These are phyloP conservation scores for Litoditis marina DNA, from an alignment of 2,888 invertebrate species.

Conservation along the genomic window DNA sequence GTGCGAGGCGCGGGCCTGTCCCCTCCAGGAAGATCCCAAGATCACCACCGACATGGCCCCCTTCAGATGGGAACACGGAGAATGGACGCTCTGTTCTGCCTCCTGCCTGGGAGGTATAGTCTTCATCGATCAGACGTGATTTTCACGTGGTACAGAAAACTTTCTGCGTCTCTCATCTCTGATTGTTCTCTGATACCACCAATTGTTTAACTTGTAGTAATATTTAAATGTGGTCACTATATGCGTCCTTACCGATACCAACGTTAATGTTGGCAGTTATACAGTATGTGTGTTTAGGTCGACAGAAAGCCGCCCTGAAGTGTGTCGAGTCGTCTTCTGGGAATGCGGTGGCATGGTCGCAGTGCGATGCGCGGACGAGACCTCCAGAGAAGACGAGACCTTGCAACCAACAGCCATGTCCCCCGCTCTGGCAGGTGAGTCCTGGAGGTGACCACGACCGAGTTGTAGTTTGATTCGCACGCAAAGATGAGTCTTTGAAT, in stretches of 20 bases:
- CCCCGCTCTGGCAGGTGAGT: constrained; percentile 71
- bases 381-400: constrained; percentile 80
- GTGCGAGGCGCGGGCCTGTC: constrained; percentile 53
- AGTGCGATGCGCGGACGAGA: constrained; percentile 80
- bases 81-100: constrained; percentile 78
- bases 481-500: too few species aligned
- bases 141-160: too few species aligned
- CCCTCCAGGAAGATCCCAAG: constrained; percentile 43
- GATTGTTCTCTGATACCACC: too few species aligned
- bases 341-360: constrained; percentile 80
- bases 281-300: constrained; percentile 30
- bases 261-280: not conserved
- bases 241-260: not conserved
- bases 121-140: not conserved
- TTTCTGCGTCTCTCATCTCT: too few species aligned
- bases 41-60: constrained; percentile 23
- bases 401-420: constrained; percentile 92
- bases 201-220: too few species aligned
- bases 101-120: constrained; percentile 76
- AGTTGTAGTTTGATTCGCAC: too few species aligned
- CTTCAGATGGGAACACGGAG: constrained; percentile 53
- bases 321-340: constrained; percentile 65
- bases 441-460: too few species aligned
- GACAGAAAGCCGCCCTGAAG: constrained; percentile 53
- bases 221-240: too few species aligned